Conservation (phyloP, 2,797 vertebrate genomes). For the Microctenopoma stevenorrisi region DNA sequence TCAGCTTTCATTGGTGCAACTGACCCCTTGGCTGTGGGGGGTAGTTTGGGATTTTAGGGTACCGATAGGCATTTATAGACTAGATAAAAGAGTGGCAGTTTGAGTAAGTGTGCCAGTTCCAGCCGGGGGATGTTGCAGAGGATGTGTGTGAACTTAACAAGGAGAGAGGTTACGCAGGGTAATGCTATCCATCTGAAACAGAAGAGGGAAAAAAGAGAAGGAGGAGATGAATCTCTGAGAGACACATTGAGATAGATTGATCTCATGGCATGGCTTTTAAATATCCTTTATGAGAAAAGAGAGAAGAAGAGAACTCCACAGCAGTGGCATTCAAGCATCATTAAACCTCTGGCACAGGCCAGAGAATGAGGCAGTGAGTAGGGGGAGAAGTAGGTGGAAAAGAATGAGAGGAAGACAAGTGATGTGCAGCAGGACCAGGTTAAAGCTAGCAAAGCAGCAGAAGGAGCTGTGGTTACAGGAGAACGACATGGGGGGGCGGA, state of each 20-base stretch:
- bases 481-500: conserved; percentile 45
- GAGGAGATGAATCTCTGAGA: conserved; percentile 58
- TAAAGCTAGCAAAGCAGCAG: conserved; percentile 49
- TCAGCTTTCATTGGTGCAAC: conserved; percentile 45
- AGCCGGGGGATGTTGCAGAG: conserved; percentile 38
- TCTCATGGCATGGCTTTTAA: conserved; percentile 79
- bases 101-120: conserved; percentile 57
- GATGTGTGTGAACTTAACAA: conserved; percentile 53
- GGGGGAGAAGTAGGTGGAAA: conserved; percentile 52
- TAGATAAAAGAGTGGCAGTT: conserved; percentile 57
- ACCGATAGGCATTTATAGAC: conserved; percentile 65
- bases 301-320: conserved; percentile 74
- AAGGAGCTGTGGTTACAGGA: conserved; percentile 56
- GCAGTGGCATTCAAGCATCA: conserved; percentile 87
- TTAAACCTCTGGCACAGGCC: conserved; percentile 83
- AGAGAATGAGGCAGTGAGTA: conserved; percentile 59
- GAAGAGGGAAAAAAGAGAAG: conserved; percentile 34
- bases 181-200: conserved; percentile 48
- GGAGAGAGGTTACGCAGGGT: conserved; percentile 52
- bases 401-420: conserved; percentile 29
- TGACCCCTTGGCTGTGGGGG: conserved; percentile 54
- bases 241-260: conserved; percentile 77
- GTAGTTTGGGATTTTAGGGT: conserved; percentile 63
- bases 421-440: conserved; percentile 44
- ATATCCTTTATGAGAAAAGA: conserved; percentile 82